A percentile compares a stretch with the other conserved stretches of the same genome.
Evolutionary conservation across 2,888 invertebrate species (phyloP).

Genomic region (Trichogramma evanescens): DNA sequence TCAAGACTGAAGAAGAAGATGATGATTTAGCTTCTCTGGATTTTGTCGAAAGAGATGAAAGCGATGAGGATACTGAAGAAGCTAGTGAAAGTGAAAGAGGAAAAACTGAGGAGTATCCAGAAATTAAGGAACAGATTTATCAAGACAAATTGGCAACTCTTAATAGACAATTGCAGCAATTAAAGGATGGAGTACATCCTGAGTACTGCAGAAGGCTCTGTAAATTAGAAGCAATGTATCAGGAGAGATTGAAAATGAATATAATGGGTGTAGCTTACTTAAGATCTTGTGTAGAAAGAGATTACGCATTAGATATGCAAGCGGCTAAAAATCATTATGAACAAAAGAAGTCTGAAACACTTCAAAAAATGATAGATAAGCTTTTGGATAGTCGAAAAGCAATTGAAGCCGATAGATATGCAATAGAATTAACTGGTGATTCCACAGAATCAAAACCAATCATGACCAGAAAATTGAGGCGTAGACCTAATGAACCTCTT

Average conservation of each 20-base stretch:
- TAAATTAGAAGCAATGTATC: constrained; percentile 72
- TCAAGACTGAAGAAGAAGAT: constrained; percentile 56
- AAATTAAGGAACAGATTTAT: constrained; percentile 84
- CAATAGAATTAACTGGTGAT: constrained; percentile 85
- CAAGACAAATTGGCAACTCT: constrained; percentile 84
- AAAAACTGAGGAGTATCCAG: constrained; percentile 71
- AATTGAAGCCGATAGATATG: constrained; percentile 80
- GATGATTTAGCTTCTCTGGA: constrained; percentile 64
- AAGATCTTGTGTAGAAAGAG: constrained; percentile 79
- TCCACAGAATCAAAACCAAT: constrained; percentile 88
- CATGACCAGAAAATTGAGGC: constrained; percentile 85
- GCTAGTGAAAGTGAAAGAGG: constrained; percentile 92
- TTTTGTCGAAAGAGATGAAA: constrained; percentile 56
- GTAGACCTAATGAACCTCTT: constrained; percentile 89
- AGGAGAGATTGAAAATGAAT: constrained; percentile 69
- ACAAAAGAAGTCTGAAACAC: constrained; percentile 85
- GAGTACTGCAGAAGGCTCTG: constrained; percentile 78
- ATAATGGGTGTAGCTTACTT: constrained; percentile 72
- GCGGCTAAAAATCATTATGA: constrained; percentile 88
- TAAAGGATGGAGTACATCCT: constrained; percentile 78
- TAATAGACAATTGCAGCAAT: constrained; percentile 82
- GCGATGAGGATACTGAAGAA: constrained; percentile 83
- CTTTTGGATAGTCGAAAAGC: constrained; percentile 86
- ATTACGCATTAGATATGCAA: constrained; percentile 81
- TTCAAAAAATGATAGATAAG: constrained; percentile 81